Percentiles rank a stretch among this genome's conserved stretches.
Conservation (phyloP, 2,113 vertebrate genomes). For the Amblyopsis rosae region DNA sequence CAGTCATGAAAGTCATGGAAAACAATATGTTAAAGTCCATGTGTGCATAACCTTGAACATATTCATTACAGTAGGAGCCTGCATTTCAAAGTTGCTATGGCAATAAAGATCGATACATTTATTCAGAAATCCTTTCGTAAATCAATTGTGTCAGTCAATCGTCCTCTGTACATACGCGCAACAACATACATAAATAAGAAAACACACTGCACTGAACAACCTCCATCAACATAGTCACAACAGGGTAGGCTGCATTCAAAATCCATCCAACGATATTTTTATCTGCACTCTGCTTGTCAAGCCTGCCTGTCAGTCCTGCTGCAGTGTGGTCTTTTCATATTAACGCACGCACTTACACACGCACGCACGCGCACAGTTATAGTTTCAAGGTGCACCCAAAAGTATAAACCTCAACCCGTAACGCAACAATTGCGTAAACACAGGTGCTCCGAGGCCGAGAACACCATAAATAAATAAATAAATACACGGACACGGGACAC, state of each 20-base stretch:
- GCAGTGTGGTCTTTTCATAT: constrained; percentile 52
- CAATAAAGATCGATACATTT: too few relatives aligned
- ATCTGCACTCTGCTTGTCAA: constrained; percentile 61
- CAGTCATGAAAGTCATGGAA: too few relatives aligned
- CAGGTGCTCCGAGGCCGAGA: background rate
- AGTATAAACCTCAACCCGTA: constrained; percentile 7
- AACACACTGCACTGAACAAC: constrained; percentile 31
- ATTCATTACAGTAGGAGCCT: too few relatives aligned
- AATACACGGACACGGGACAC: background rate
- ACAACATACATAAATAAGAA: constrained; percentile 10
- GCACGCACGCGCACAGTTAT: background rate
- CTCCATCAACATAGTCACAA: constrained; percentile 39
- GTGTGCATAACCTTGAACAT: too few relatives aligned
- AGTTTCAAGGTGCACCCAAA: background rate
- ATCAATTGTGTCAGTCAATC: too few relatives aligned
- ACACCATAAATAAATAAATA: constrained; percentile 25
- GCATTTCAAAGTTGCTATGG: too few relatives aligned
- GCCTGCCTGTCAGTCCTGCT: constrained; percentile 44
- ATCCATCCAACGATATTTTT: constrained; percentile 66
- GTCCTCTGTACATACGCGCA: background rate
- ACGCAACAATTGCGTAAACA: background rate
- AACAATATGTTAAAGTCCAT: too few relatives aligned
- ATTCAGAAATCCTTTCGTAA: too few relatives aligned
- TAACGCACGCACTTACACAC: constrained; percentile 2
- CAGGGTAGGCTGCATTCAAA: constrained; percentile 64